Evolutionary conservation across 2,797 vertebrate species (phyloP).

Genomic region (Lophura swinhoii): DNA sequence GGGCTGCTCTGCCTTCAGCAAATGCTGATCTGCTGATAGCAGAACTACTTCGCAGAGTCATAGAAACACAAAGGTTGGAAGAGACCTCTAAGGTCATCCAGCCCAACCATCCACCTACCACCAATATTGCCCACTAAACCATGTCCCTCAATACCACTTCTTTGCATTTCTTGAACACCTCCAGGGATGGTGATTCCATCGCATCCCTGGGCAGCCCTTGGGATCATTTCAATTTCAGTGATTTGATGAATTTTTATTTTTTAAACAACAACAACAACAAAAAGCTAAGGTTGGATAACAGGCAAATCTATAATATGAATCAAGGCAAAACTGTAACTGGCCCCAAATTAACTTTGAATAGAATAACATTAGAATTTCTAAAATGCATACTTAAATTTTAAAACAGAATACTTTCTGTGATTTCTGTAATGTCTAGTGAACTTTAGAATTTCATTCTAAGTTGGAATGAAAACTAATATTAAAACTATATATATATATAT

Average conservation of each 20-base stretch:
- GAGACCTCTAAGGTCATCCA: too few species aligned
- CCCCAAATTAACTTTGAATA: neutral
- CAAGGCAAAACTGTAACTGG: neutral
- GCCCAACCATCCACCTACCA: too few species aligned
- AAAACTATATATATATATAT: neutral
- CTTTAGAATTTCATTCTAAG: neutral
- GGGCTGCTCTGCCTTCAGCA: neutral
- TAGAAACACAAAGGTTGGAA: too few species aligned
- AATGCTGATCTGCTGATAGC: neutral
- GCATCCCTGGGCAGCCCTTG: too few species aligned
- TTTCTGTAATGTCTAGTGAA: neutral
- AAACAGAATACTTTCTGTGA: neutral
- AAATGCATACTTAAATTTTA: neutral
- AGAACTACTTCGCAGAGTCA: neutral
- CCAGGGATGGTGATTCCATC: too few species aligned
- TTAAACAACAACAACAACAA: neutral
- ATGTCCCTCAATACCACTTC: too few species aligned
- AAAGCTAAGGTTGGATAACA: neutral
- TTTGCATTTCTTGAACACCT: too few species aligned
- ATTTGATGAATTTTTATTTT: neutral
- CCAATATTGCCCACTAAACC: too few species aligned
- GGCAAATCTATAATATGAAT: neutral
- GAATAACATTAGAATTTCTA: neutral
- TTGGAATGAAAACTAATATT: neutral
- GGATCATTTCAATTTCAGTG: neutral